phyloP scores from a whole-genome alignment of 2,113 vertebrate genomes.

The Oryzias curvinotus region DNA sequence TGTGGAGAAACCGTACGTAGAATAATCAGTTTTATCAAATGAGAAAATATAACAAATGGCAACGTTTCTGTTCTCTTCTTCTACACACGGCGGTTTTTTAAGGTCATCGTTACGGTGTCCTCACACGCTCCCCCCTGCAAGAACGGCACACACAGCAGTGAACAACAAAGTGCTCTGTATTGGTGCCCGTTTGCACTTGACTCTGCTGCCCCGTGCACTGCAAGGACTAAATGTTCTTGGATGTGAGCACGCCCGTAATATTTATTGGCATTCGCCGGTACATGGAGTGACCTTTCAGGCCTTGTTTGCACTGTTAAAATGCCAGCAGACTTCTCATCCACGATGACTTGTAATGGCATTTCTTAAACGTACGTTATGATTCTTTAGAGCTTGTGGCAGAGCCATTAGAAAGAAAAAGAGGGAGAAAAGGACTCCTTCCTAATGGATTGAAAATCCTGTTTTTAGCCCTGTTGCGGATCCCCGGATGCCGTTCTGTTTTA shows the following conservation, averaged over 20 bases:
- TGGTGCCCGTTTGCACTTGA: slow-evolving; percentile 2
- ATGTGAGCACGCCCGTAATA: slow-evolving; percentile 46
- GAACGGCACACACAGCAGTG: neutral
- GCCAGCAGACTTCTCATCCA: slow-evolving; percentile 60
- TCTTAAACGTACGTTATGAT: slow-evolving; percentile 45
- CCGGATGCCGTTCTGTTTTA: slow-evolving; percentile 24
- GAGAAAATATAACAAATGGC: slow-evolving; percentile 30
- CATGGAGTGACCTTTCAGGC: slow-evolving; percentile 66
- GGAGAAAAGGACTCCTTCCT: slow-evolving; percentile 13
- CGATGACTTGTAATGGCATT: slow-evolving; percentile 32
- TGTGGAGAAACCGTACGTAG: slow-evolving; percentile 19
- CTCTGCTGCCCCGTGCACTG: slow-evolving; percentile 19
- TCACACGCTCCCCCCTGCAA: slow-evolving; percentile 1
- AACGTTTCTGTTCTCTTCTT: slow-evolving; percentile 13
- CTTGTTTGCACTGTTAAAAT: slow-evolving; percentile 65
- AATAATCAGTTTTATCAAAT: slow-evolving; percentile 34
- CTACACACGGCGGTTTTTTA: neutral
- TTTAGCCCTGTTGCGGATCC: slow-evolving; percentile 21
- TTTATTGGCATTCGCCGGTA: slow-evolving; percentile 60
- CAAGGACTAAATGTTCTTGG: slow-evolving; percentile 31
- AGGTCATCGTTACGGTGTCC: slow-evolving; percentile 6
- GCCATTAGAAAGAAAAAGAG: slow-evolving; percentile 17
- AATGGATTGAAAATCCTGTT: slow-evolving; percentile 16
- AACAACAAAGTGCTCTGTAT: slow-evolving; percentile 2
- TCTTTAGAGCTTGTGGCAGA: slow-evolving; percentile 18